Evolutionary conservation across 1,140 invertebrate genomes (phyloP).

Genomic region (Pygmarrhopalites habei): DNA sequence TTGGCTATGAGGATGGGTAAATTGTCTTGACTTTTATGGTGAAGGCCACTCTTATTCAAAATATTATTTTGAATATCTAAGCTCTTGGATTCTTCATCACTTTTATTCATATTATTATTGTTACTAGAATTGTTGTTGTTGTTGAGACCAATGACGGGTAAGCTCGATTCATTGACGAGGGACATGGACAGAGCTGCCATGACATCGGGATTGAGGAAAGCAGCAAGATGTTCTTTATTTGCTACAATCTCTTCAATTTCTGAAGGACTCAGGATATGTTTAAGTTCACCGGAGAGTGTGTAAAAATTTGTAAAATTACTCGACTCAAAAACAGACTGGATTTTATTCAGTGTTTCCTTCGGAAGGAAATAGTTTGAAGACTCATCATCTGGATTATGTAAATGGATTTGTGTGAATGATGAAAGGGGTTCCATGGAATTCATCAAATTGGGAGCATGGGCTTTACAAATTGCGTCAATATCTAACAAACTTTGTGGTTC

Average conservation of each 20-base stretch:
- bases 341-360: conserved; percentile 41
- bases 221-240: conserved; percentile 42
- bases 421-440: conserved; percentile 8
- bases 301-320: conserved; percentile 44
- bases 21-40: background rate
- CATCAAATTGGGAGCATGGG: conserved; percentile 33
- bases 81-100: background rate
- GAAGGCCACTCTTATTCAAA: background rate
- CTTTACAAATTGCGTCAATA: conserved; percentile 33
- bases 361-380: conserved; percentile 39
- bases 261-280: conserved; percentile 42
- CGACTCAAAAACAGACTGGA: conserved; percentile 34
- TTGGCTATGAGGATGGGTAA: background rate
- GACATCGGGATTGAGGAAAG: conserved; percentile 42
- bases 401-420: background rate
- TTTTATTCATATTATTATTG: background rate
- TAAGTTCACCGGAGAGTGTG: conserved; percentile 42
- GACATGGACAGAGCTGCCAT: conserved; percentile 42
- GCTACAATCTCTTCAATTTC: conserved; percentile 46
- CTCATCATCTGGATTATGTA: conserved; percentile 13
- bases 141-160: background rate
- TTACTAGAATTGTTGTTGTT: background rate
- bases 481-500: conserved; percentile 29
- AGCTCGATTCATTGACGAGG: conserved; percentile 15
- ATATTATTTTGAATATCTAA: background rate